Percentiles rank a stretch among this genome's conserved stretches.
These are phyloP conservation scores for Aphrophora alni DNA, from an alignment of 2,888 invertebrate genomes.

Conservation along the genomic window DNA sequence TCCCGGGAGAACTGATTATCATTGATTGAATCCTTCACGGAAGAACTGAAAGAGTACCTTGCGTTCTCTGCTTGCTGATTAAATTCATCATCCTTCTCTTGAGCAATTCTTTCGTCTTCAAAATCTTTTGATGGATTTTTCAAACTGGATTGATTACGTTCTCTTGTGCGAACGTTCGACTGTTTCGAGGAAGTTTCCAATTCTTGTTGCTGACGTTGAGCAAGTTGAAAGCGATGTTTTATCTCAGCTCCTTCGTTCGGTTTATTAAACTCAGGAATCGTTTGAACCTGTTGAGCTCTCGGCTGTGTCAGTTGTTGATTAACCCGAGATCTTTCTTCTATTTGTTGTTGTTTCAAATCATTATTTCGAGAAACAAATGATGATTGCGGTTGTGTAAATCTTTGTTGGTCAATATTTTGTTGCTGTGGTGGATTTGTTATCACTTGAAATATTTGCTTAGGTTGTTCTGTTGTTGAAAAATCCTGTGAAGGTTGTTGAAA, in stretches of 20 bases:
- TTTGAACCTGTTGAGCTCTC: not conserved
- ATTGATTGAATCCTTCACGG: constrained; percentile 60
- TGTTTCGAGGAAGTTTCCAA: not conserved
- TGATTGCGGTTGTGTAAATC: not conserved
- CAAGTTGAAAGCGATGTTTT: not conserved
- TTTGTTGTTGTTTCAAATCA: not conserved
- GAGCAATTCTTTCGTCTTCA: not conserved
- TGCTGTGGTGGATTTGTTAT: not conserved
- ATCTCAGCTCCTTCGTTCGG: not conserved
- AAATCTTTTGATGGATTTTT: not conserved
- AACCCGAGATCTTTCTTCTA: not conserved
- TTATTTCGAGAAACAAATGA: too few relatives aligned
- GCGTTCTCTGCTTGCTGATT: constrained; percentile 58
- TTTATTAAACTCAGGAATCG: not conserved
- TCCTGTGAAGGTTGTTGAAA: not conserved
- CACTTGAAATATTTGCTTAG: not conserved
- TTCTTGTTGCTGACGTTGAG: constrained; percentile 14
- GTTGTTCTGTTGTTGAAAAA: not conserved
- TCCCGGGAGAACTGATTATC: constrained; percentile 58
- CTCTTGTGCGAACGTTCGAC: not conserved
- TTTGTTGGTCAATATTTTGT: not conserved
- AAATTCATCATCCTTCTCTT: not conserved
- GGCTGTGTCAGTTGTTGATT: not conserved
- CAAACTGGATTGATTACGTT: not conserved
- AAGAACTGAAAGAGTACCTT: constrained; percentile 59